These are phyloP conservation scores for Eclectus roratus DNA, from an alignment of 2,113 vertebrate species.

Conservation along the genomic window DNA sequence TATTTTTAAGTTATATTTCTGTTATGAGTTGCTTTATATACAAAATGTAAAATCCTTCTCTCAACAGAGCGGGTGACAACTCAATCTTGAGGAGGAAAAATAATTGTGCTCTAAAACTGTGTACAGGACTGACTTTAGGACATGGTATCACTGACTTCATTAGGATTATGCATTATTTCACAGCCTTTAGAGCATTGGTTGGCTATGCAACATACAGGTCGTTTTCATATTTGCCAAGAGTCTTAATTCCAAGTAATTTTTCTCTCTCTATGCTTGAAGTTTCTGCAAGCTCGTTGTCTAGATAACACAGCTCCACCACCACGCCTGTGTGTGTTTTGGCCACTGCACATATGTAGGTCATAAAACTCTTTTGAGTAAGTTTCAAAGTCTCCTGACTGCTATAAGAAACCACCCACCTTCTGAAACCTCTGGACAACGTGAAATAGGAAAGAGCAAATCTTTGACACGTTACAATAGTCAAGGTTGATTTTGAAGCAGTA, in stretches of 20 bases:
- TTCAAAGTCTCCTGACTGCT: neutral
- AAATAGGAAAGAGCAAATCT: neutral
- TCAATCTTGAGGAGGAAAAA: neutral
- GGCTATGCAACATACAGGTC: neutral
- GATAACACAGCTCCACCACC: neutral
- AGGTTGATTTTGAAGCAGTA: conserved; percentile 58
- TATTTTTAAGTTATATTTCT: neutral
- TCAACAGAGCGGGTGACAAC: neutral
- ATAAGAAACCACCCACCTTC: neutral
- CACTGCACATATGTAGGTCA: neutral
- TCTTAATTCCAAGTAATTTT: neutral
- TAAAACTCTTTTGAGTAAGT: neutral
- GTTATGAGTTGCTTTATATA: neutral
- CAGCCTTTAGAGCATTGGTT: neutral
- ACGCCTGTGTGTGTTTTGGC: neutral
- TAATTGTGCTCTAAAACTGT: neutral
- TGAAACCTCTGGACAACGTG: neutral
- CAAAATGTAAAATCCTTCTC: neutral
- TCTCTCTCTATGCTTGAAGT: neutral
- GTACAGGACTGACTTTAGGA: neutral
- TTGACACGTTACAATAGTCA: conserved; percentile 20
- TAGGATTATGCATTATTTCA: neutral
- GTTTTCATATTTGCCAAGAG: neutral
- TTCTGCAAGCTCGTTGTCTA: neutral
- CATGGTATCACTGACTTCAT: neutral